Percentiles rank a stretch among this genome's conserved stretches.
Conservation (phyloP, 2,113 vertebrate species). For the Microtus ochrogaster region DNA sequence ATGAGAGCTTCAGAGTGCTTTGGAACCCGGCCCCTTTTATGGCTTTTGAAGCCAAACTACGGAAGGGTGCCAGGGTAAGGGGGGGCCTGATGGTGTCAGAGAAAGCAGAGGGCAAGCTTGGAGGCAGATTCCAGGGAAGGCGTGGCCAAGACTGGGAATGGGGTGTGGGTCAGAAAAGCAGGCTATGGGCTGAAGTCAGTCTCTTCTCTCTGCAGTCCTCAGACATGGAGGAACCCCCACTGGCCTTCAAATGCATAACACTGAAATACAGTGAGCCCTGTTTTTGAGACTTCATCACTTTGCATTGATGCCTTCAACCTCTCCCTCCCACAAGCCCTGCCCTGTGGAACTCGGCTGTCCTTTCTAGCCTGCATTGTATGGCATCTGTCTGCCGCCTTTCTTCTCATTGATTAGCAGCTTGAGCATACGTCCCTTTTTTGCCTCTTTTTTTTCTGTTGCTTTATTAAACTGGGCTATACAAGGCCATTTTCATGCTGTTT, state of each 20-base stretch:
- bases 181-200: rapidly evolving
- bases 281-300: background rate
- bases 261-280: rapidly evolving
- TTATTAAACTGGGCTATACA: too few species aligned
- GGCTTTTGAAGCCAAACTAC: too few species aligned
- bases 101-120: too few species aligned
- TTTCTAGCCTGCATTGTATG: rapidly evolving
- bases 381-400: rapidly evolving
- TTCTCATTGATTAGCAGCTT: background rate
- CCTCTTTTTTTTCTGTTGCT: too few species aligned
- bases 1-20: background rate
- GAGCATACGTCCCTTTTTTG: too few species aligned
- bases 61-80: background rate
- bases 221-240: rapidly evolving
- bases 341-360: background rate
- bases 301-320: rapidly evolving
- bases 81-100: rapidly evolving
- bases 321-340: rapidly evolving
- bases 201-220: background rate
- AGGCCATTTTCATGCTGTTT: background rate
- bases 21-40: background rate
- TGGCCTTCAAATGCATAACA: background rate
- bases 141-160: background rate
- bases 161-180: rapidly evolving
- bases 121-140: rapidly evolving